Base-by-base conservation (phyloP, 2,888 invertebrate species). In the Bellardia bayeri region DNA sequence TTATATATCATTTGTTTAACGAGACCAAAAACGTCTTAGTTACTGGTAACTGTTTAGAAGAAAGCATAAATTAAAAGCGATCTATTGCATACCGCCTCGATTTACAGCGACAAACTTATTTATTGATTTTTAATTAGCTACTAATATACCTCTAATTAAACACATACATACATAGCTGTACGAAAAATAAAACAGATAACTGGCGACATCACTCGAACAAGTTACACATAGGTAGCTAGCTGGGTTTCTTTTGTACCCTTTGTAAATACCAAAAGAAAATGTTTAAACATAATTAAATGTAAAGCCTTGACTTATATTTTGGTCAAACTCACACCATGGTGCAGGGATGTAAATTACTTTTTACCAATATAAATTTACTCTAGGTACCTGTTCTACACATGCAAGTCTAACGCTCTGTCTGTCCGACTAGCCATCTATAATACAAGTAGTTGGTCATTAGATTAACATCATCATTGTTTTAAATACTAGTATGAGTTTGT, bases 41-140 rank as follows among this genome's bases (percentile, higher is more conserved):
- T 16, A 7, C 6, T 49, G 4, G 63, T 75, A 64, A 16, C 75
- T 51, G 75, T 23, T 64, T 7, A 23, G 16, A 33, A 51, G 14
- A 33, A 37, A 37, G 37, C 75, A 64, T 64, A 37, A 75, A 75
- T 64, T 51, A 75, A 45, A 8, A 6, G 3, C 54, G n/a, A 68
- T 54, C 66, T 7, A 40, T 56, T 3, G 23, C 33, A 54, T 9
- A 23, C n/a, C 51, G n/a, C 11, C 37, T 1, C 9, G 33, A 61
- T 6, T 49, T 63, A 45, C 1, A 11, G 61, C 49, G 61, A 75
- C 33, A 61, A 49, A 61, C 11, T 3, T n/a, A 56, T 42, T 56
- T 68, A 56, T 51, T 78, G 33, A 68, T 78, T 45, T 78, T 68
- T 45, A 58, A 68, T 78, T 16, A 45, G 9, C 68, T 56, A 42